Percentiles rank a stretch among this genome's conserved stretches.
These are phyloP conservation scores for Bombylius discolor DNA, from an alignment of 2,888 invertebrate genomes.

Conservation along the genomic window DNA sequence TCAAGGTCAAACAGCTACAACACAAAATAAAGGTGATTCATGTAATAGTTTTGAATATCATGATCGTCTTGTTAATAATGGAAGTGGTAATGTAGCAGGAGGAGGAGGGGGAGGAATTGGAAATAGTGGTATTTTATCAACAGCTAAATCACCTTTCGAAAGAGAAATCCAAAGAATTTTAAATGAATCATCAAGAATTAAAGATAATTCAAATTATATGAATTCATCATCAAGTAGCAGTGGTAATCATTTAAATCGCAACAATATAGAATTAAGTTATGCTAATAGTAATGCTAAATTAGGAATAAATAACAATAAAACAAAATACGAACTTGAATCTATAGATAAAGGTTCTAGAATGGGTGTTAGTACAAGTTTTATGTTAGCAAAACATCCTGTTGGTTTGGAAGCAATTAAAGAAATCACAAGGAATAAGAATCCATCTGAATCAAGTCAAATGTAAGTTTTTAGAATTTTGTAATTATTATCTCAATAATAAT, in stretches of 20 bases:
- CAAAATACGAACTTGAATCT: constrained; percentile 23
- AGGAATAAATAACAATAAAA: constrained; percentile 30
- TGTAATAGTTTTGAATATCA: constrained; percentile 52
- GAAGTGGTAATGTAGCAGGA: constrained; percentile 21
- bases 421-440: constrained; percentile 50
- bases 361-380: constrained; percentile 33
- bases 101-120: constrained; percentile 28
- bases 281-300: constrained; percentile 32
- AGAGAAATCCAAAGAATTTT: constrained; percentile 65
- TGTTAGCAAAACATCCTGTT: constrained; percentile 48
- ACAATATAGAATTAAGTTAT: constrained; percentile 29
- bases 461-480: constrained; percentile 19
- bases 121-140: constrained; percentile 24
- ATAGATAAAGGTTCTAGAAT: constrained; percentile 24
- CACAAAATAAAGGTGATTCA: constrained; percentile 49
- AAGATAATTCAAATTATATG: constrained; percentile 15
- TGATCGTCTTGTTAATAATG: constrained; percentile 29
- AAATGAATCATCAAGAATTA: constrained; percentile 42
- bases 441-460: constrained; percentile 37
- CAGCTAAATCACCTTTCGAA: constrained; percentile 56
- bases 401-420: constrained; percentile 68
- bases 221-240: constrained; percentile 3
- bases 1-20: constrained; percentile 43
- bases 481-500: not conserved
- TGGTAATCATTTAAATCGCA: constrained; percentile 19